These are phyloP conservation scores for Adelges cooleyi DNA, from an alignment of 1,140 invertebrate species.

Conservation along the genomic window DNA sequence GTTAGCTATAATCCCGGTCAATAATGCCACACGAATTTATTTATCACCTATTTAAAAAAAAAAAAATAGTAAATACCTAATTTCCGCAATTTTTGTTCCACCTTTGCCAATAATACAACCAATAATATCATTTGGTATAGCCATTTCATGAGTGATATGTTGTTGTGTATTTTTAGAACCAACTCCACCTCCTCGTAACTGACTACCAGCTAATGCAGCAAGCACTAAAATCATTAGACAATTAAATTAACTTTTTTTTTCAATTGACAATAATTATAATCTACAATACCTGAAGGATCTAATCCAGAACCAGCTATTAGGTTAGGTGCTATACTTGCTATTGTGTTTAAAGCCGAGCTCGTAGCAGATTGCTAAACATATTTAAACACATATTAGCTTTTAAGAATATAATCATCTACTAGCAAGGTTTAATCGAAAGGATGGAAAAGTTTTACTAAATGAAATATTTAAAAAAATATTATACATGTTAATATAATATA, in stretches of 20 bases:
- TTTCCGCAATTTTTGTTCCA: conserved; percentile 59
- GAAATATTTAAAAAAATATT: too few relatives aligned
- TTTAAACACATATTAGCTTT: neutral
- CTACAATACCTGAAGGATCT: conserved; percentile 16
- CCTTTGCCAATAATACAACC: conserved; percentile 56
- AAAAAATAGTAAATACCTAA: conserved; percentile 43
- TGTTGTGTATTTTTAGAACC: conserved; percentile 24
- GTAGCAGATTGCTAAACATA: conserved; percentile 6
- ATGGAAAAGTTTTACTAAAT: too few relatives aligned
- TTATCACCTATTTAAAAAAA: neutral
- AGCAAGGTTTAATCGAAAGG: too few relatives aligned
- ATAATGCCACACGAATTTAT: too few relatives aligned
- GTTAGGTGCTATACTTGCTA: conserved; percentile 18
- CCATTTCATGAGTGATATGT: conserved; percentile 54
- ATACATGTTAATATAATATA: too few relatives aligned
- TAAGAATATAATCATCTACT: too few relatives aligned
- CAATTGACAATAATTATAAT: too few relatives aligned
- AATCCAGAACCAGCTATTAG: conserved; percentile 16
- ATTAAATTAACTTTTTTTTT: too few relatives aligned
- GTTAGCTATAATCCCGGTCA: too few relatives aligned
- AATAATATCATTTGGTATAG: conserved; percentile 52
- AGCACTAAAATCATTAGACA: conserved; percentile 8
- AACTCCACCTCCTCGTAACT: conserved; percentile 29
- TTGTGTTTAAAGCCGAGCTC: conserved; percentile 12
- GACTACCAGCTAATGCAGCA: conserved; percentile 30